Base-by-base conservation (phyloP, 2,888 invertebrate species). In the Sinelater perroti region DNA sequence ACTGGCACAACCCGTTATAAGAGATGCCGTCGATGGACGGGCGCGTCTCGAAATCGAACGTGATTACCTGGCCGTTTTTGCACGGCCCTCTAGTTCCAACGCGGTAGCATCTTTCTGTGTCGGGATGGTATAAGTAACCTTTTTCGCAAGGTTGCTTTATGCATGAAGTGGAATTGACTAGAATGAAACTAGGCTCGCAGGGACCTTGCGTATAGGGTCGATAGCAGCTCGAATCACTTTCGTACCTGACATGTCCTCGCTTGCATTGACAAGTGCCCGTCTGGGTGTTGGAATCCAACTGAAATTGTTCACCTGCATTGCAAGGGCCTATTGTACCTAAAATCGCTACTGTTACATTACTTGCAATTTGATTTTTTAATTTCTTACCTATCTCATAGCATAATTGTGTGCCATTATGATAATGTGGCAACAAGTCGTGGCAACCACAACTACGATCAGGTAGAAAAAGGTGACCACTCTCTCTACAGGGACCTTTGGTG, bases 1-100 rank as follows among this genome's bases (percentile, higher is more conserved):
- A 93, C 5, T 87, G 88, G 68, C 93, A 93, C 40, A 90, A 84
- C 0, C 93, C 93, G 67, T 91, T 90, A 74, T 91, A 91, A 38
- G 91, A 90, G 35, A 92, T 83, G 0, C 92, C 93, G 69, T 92
- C 91, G 1, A 91, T 71, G 0, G 91, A 90, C 0, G 91, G 90
- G 1, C 90, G 78, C 0, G 89, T 87, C 13, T 87, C 87, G 69
- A 91, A 89, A 78, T 93, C 93, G 73, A 91, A 93, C 0, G 91
- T 85, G 2, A 93, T 87, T 5, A 92, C 85, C 71, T 89, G 87
- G 1, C 89, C 87, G 3, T 79, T 75, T 0, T 84, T 81, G 67
- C 93, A 93, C 0, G 93, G 92, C 17, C 91, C 93, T 18, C 83
- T 83, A 0, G 88, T 83, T 0, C 93, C 93, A 6, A 92, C 88